Evolutionary conservation across 1,140 invertebrate genomes (phyloP).

Genomic region (Solenopsis fugax): DNA sequence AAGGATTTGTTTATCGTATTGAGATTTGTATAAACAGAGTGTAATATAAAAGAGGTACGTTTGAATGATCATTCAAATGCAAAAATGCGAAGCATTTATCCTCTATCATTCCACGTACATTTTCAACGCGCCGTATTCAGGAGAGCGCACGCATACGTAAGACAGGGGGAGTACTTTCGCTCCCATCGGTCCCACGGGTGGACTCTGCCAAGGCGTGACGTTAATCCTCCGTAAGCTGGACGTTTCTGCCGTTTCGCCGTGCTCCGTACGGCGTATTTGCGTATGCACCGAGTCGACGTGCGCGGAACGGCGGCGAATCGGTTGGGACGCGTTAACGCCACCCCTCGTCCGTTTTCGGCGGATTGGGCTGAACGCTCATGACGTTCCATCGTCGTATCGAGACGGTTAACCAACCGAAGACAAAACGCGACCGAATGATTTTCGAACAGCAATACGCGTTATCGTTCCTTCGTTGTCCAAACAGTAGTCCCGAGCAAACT

Average conservation of each 20-base stretch:
- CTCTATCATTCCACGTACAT: not conserved
- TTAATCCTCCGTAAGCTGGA: slow-evolving; percentile 80
- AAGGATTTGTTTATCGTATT: not conserved
- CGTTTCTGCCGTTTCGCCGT: slow-evolving; percentile 73
- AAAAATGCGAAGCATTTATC: not conserved
- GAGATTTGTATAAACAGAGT: not conserved
- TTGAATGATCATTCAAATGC: not conserved
- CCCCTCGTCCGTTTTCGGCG: slow-evolving; percentile 81
- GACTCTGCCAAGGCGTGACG: slow-evolving; percentile 78
- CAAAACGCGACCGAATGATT: slow-evolving; percentile 44
- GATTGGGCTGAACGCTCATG: slow-evolving; percentile 80
- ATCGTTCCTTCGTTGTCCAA: not conserved
- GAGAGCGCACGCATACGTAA: slow-evolving; percentile 31
- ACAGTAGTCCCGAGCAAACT: not conserved
- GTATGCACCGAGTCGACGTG: slow-evolving; percentile 79
- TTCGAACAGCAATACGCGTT: not conserved
- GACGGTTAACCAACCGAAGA: slow-evolving; percentile 55
- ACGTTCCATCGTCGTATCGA: slow-evolving; percentile 73
- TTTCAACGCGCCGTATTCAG: not conserved
- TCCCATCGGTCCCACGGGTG: slow-evolving; percentile 64
- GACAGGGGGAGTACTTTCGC: slow-evolving; percentile 25
- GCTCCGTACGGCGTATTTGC: slow-evolving; percentile 74
- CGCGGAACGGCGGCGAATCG: slow-evolving; percentile 57
- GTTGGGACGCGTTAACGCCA: slow-evolving; percentile 75
- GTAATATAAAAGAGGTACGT: not conserved